Base-by-base conservation (phyloP, 1,140 invertebrate species). In the Scaptodrosophila lebanonensis region DNA sequence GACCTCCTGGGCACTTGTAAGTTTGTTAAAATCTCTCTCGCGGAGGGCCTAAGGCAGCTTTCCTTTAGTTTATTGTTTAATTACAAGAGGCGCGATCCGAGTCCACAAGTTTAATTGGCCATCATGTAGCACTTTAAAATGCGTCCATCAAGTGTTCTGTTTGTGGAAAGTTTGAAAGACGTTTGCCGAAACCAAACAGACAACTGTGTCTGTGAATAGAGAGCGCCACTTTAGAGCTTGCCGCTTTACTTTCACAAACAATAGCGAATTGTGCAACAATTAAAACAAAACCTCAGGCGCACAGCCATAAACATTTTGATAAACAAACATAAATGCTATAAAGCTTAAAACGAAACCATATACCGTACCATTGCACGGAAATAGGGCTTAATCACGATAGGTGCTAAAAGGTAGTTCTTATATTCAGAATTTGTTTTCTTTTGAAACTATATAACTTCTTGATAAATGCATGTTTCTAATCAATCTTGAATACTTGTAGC, bases 51-150 rank as follows among this genome's bases (percentile, higher is more conserved):
- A 44, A 42, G 64, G 50, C 50, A 35, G 60, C 25, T 64, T 68
- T 65, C 60, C 43, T 38, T 72, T 67, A 63, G 63, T 56, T 67
- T 77, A 59, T 62, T 48, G 54, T 43, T 77, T 77, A 72, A 79
- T 79, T 71, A 62, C 52, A 54, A 56, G 53, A 48, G 61, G 49
- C 35, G 53, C 51, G 44, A 32, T 25, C 29, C 9, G 8, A 30
- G 32, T 29, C 18, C 29, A 13, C 42, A 66, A 66, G 63, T 66
- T 66, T 51, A 66, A 66, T 66, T 58, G 63, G 33, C 33, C 57
- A 6, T 39, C 25, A 25, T 57, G 20, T 38, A 64, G 39, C 25
- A 48, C 3, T 8, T 25, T 18, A 35, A 32, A 15, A 25, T 25
- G 33, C 17, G 5, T 27, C 51, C 39, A 22, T 39, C 27, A 59